Evolutionary conservation across 2,797 vertebrate species (phyloP).

Genomic region (Rhincodon typus): DNA sequence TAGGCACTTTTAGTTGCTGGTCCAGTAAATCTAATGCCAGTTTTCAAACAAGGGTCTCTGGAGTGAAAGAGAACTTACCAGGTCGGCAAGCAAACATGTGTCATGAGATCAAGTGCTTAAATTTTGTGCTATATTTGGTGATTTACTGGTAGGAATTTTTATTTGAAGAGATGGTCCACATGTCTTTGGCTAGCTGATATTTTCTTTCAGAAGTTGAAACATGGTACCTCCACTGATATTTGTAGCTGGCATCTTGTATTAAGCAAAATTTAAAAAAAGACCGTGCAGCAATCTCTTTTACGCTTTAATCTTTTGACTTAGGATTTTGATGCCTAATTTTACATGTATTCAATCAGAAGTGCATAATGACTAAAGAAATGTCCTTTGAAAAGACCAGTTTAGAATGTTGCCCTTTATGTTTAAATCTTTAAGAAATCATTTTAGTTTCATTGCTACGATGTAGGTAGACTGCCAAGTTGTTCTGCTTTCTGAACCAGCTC

Average conservation of each 20-base stretch:
- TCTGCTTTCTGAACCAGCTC: background rate
- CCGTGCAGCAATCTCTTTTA: background rate
- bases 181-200: background rate
- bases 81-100: background rate
- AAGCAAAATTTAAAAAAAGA: background rate
- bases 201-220: background rate
- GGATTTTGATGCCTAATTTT: background rate
- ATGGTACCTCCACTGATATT: background rate
- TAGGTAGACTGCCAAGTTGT: background rate
- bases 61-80: background rate
- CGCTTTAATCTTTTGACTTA: background rate
- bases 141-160: background rate
- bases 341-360: background rate
- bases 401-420: background rate
- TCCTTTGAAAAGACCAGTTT: background rate
- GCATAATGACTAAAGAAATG: background rate
- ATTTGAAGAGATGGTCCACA: background rate
- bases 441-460: background rate
- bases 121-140: background rate
- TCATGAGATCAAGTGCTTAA: background rate
- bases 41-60: background rate
- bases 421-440: background rate
- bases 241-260: too few species aligned
- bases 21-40: too few species aligned
- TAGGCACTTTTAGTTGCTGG: background rate